These are phyloP conservation scores for Pantherophis alleghaniensis DNA, from an alignment of 2,797 vertebrate genomes.

Conservation along the genomic window DNA sequence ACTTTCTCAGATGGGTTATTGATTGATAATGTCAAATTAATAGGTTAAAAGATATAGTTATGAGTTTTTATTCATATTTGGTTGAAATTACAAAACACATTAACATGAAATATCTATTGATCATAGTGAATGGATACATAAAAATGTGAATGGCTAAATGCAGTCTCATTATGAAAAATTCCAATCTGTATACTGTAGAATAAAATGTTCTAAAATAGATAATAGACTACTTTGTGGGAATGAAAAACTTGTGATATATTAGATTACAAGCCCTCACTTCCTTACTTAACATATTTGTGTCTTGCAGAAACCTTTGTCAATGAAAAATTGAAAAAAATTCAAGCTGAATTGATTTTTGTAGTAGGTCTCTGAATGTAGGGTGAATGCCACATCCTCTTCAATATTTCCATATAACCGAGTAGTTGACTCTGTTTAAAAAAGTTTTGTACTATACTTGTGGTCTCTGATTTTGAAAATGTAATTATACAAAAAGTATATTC, in stretches of 20 bases:
- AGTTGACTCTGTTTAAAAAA: neutral
- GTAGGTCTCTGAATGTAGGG: neutral
- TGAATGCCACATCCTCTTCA: conserved; percentile 61
- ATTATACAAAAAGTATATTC: neutral
- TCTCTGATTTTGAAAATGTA: neutral
- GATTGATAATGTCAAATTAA: neutral
- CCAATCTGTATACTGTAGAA: neutral
- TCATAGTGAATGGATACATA: neutral
- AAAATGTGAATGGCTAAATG: neutral
- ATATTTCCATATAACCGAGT: conserved; percentile 51
- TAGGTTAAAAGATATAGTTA: neutral
- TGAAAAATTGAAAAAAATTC: neutral
- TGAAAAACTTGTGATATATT: neutral
- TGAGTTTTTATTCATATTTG: neutral
- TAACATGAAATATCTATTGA: neutral
- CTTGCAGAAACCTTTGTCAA: neutral
- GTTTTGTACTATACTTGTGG: neutral
- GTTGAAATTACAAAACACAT: neutral
- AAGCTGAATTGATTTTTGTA: neutral
- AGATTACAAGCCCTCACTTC: too few species aligned
- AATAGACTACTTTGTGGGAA: neutral
- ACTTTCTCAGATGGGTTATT: neutral
- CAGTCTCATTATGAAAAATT: neutral
- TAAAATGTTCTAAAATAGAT: neutral
- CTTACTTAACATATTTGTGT: neutral